These are phyloP conservation scores for Stenoptilia bipunctidactyla DNA, from an alignment of 2,888 invertebrate genomes.

Conservation along the genomic window DNA sequence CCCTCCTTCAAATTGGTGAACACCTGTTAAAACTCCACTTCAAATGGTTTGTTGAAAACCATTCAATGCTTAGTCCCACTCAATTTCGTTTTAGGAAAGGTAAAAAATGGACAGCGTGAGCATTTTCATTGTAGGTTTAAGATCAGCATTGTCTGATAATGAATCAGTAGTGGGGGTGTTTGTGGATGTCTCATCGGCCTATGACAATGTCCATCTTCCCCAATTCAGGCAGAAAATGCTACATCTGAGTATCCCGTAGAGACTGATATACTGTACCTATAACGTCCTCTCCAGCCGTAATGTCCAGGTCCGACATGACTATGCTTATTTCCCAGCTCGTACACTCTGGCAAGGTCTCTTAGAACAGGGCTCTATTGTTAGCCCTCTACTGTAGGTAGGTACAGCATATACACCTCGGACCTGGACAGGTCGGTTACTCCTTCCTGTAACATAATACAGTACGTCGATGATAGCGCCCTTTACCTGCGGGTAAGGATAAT, in stretches of 20 bases:
- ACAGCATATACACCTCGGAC: slow-evolving; percentile 16
- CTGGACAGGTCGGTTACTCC: slow-evolving; percentile 7
- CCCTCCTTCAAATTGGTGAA: slow-evolving; percentile 16
- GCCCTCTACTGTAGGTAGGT: slow-evolving; percentile 16
- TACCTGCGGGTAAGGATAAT: slow-evolving; percentile 7
- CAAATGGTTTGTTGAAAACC: slow-evolving; percentile 18
- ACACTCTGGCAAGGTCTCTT: slow-evolving; percentile 18
- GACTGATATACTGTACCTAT: slow-evolving; percentile 12
- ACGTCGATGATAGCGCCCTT: slow-evolving; percentile 19
- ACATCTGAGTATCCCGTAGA: slow-evolving; percentile 17
- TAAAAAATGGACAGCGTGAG: slow-evolving; percentile 20
- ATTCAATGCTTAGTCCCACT: slow-evolving; percentile 7
- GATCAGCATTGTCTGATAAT: slow-evolving; percentile 11
- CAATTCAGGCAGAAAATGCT: slow-evolving; percentile 16
- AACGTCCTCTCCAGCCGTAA: slow-evolving; percentile 12
- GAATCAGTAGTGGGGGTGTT: slow-evolving; percentile 16
- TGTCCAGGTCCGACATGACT: slow-evolving; percentile 6
- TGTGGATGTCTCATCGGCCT: slow-evolving; percentile 20
- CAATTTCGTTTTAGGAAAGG: slow-evolving; percentile 22
- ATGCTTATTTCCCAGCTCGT: slow-evolving; percentile 5
- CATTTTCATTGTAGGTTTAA: slow-evolving; percentile 17
- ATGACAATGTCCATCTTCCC: slow-evolving; percentile 18
- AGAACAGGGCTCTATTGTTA: slow-evolving; percentile 18
- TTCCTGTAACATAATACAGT: slow-evolving; percentile 16
- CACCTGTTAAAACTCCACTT: slow-evolving; percentile 18